Base-by-base conservation (phyloP, 2,888 invertebrate species). In the Lepidochrysops patricia region DNA sequence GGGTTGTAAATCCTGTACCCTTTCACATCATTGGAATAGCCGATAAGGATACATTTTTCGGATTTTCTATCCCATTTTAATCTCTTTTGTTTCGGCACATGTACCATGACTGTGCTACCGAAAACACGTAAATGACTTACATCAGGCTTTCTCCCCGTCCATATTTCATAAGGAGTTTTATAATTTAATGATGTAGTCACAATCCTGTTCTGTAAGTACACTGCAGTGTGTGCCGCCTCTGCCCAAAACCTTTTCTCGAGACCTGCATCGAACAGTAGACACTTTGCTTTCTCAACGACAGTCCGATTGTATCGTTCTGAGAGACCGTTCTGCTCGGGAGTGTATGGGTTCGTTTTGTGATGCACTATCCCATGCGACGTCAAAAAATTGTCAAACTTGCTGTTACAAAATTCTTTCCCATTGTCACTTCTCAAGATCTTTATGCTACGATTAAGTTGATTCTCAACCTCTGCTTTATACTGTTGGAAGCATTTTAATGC, bases 51-150 rank as follows among this genome's bases (percentile, higher is more conserved):
- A 61, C 58, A 57, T 52, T 66, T 62, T 59, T 62, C 62, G 25
- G 67, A 60, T 32, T 70, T 69, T 60, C 43, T 68, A 58, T 67
- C 67, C 69, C 67, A 68, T 43, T 69, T 68, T 27, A 61, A 25
- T 57, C 68, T 56, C 29, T 65, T 67, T 62, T 67, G 43, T 62
- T 68, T 67, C 1, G 64, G 65, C 4, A 67, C 52, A 63, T 66
- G 66, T 13, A 62, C 62, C 66, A 66, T 66, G 5, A 65, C 54
- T 37, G 59, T 60, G 49, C 66, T 68, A 34, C 66, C 64, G 26
- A 65, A 66, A 13, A 66, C 26, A 19, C 65, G 57, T 5, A 68
- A 35, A 35, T 67, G 63, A 57, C 64, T 64, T 37, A 66, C n/a
- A 49, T 66, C 57, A 9, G 62, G 54, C 15, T 56, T 58, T 57